Percentiles rank a stretch among this genome's conserved stretches.
phyloP scores from a whole-genome alignment of 2,113 vertebrate species.

The Toxotes jaculatrix region DNA sequence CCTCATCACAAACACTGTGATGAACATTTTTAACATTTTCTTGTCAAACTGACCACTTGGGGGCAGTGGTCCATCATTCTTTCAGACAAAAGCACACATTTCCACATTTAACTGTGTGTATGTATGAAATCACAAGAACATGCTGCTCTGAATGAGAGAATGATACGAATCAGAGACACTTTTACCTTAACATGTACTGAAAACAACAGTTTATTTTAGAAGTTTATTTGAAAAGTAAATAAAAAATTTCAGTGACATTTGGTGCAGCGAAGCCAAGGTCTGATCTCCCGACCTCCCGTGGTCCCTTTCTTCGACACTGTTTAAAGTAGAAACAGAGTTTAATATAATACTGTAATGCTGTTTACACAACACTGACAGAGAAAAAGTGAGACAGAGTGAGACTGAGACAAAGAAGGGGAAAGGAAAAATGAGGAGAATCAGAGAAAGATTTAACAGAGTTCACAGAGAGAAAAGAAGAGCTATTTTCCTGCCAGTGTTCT shows the following conservation, averaged over 20 bases:
- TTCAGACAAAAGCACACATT: neutral
- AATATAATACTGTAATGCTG: neutral
- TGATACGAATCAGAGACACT: neutral
- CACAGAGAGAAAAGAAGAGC: neutral
- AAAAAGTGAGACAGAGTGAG: neutral
- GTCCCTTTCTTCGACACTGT: neutral
- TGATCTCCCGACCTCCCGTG: neutral
- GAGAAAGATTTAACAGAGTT: neutral
- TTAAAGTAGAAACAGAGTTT: neutral
- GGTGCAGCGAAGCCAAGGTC: neutral
- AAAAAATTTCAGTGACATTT: neutral
- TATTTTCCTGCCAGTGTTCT: neutral
- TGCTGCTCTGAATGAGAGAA: neutral
- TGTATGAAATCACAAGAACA: neutral
- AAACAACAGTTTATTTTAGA: too few relatives aligned
- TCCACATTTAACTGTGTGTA: neutral
- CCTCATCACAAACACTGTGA: neutral
- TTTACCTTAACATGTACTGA: neutral
- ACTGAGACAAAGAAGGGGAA: neutral
- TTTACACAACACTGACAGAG: neutral
- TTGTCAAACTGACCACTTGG: conserved; percentile 6
- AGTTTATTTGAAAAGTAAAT: too few relatives aligned
- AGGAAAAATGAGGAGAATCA: neutral
- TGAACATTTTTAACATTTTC: neutral
- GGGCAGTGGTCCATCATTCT: neutral